phyloP scores from a whole-genome alignment of 2,888 invertebrate species.

The Drosophila affinis region DNA sequence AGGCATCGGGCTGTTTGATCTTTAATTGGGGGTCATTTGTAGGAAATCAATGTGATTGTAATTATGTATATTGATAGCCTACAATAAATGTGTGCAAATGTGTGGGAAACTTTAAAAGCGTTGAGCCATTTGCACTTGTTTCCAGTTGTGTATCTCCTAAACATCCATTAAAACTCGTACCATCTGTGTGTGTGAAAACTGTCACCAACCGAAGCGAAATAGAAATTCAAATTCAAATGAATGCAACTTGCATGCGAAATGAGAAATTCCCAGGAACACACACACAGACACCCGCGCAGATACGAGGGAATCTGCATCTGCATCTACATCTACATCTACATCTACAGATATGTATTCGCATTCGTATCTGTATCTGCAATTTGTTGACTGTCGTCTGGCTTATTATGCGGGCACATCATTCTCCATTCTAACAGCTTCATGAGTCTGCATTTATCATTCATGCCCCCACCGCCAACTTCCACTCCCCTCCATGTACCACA shows the following conservation, averaged over 20 bases:
- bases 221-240: conserved; percentile 52
- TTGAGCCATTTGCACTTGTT: no score
- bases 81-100: not conserved
- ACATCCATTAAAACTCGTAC: not conserved
- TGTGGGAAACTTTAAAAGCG: not conserved
- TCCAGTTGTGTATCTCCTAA: not conserved
- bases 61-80: not conserved
- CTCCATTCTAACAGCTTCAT: conserved; percentile 32
- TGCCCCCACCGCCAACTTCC: not conserved
- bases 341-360: conserved; percentile 13
- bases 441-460: conserved; percentile 54
- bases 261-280: conserved; percentile 24
- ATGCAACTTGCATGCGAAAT: conserved; percentile 57
- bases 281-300: conserved; percentile 5
- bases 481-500: not conserved
- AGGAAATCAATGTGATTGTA: not conserved
- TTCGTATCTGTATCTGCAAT: conserved; percentile 20
- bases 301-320: conserved; percentile 6
- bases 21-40: not conserved
- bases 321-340: conserved; percentile 17
- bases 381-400: conserved; percentile 22
- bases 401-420: conserved; percentile 41
- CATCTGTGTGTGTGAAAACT: conserved; percentile 20
- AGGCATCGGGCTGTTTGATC: conserved; percentile 6
- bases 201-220: conserved; percentile 30